Evolutionary conservation across 2,113 vertebrate genomes (phyloP).

Genomic region (Thryonomys swinderianus): DNA sequence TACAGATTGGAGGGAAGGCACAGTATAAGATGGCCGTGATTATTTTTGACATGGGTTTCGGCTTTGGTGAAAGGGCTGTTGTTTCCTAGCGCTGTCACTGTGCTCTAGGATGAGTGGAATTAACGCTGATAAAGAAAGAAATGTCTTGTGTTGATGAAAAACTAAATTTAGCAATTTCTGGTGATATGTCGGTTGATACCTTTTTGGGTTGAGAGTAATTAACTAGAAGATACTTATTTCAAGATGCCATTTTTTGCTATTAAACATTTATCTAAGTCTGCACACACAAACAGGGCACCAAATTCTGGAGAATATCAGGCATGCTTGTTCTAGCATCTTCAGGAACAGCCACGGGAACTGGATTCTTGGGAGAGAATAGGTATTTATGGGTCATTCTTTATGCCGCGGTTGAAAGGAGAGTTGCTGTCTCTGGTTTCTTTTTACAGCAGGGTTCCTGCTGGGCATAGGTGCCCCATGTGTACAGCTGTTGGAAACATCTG

Average conservation of each 20-base stretch:
- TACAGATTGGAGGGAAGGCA: conserved; percentile 60
- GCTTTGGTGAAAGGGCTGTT: not conserved
- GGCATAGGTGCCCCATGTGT: conserved; percentile 78
- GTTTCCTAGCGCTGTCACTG: not conserved
- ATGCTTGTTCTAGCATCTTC: conserved; percentile 69
- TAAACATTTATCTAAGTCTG: not conserved
- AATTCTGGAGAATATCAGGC: conserved; percentile 63
- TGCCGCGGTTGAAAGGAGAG: conserved; percentile 85
- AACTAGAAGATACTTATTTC: conserved; percentile 48
- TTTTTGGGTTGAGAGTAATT: conserved; percentile 23
- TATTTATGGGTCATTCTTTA: conserved; percentile 84
- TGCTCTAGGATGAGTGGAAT: not conserved
- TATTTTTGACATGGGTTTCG: conserved; percentile 76
- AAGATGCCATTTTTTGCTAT: conserved; percentile 51
- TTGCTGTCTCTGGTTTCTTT: conserved; percentile 85
- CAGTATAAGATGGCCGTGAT: conserved; percentile 76
- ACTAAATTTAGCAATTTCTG: conserved; percentile 17
- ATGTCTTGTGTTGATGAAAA: conserved; percentile 41
- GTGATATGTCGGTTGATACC: not conserved
- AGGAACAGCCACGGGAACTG: conserved; percentile 74
- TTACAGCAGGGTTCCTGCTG: conserved; percentile 82
- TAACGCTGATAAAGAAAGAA: conserved; percentile 35
- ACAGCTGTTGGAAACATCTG: conserved; percentile 86
- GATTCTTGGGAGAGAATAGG: conserved; percentile 71
- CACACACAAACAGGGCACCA: not conserved